Percentiles rank a stretch among this genome's conserved stretches.
These are phyloP conservation scores for Murina feae DNA, from an alignment of 2,113 vertebrate genomes.

Conservation along the genomic window DNA sequence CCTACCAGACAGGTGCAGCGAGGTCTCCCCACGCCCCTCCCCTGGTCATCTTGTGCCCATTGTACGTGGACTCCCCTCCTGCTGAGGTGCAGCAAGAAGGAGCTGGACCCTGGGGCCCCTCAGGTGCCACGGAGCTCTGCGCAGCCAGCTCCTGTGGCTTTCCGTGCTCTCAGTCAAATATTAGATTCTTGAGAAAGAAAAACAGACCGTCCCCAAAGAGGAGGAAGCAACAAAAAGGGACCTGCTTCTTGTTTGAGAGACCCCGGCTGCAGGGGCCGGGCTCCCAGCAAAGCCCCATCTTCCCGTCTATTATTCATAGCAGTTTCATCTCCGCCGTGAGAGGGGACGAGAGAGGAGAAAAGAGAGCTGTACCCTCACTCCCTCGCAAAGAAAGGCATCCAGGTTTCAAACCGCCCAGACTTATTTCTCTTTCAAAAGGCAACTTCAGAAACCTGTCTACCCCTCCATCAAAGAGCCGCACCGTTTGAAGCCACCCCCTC, in stretches of 20 bases:
- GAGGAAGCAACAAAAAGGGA: slow-evolving; percentile 25
- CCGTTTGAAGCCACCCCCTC: slow-evolving; percentile 58
- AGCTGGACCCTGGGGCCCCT: not conserved
- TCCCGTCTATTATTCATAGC: not conserved
- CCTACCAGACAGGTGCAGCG: not conserved
- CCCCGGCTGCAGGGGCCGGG: not conserved
- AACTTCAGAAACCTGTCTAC: slow-evolving; percentile 58
- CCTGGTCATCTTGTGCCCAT: not conserved
- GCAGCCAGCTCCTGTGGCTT: not conserved
- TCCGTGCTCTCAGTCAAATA: not conserved
- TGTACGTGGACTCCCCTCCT: not conserved
- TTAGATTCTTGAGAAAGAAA: slow-evolving; percentile 67
- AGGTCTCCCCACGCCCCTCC: not conserved
- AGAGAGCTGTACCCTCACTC: not conserved
- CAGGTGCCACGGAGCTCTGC: not conserved
- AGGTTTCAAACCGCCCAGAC: slow-evolving; percentile 60
- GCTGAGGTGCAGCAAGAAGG: not conserved
- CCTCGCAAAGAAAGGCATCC: slow-evolving; percentile 42
- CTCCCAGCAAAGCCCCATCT: not conserved
- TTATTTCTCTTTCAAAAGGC: slow-evolving; percentile 64
- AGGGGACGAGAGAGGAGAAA: not conserved
- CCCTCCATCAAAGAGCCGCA: slow-evolving; percentile 43
- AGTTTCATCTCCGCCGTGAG: not conserved
- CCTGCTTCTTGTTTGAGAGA: slow-evolving; percentile 24
- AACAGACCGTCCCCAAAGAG: slow-evolving; percentile 46